Percentiles rank a stretch among this genome's conserved stretches.
These are phyloP conservation scores for Cryptomyrus ogoouensis DNA, from an alignment of 2,113 vertebrate species.

Conservation along the genomic window DNA sequence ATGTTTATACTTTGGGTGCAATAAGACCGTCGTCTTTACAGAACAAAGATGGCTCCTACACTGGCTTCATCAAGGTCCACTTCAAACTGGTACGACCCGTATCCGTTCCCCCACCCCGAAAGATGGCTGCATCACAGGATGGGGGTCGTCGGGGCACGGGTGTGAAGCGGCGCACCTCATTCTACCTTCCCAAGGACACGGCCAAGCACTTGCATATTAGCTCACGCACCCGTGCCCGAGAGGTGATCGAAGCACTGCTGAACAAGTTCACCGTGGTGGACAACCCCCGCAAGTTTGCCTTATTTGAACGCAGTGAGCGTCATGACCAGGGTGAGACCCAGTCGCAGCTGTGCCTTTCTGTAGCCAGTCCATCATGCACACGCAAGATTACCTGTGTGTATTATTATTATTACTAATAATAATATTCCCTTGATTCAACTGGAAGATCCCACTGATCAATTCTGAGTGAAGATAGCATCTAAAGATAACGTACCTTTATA, in stretches of 20 bases:
- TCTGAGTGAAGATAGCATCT: background rate
- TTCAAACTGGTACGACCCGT: conserved; percentile 84
- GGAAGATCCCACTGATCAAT: background rate
- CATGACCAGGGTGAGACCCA: conserved; percentile 74
- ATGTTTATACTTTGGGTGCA: conserved; percentile 3
- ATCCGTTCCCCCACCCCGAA: conserved; percentile 73
- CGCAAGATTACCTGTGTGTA: background rate
- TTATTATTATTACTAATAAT: background rate
- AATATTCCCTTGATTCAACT: background rate
- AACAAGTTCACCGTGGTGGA: conserved; percentile 92
- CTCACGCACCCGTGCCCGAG: conserved; percentile 74
- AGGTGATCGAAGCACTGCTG: conserved; percentile 90
- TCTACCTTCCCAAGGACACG: conserved; percentile 89
- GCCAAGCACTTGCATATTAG: conserved; percentile 89
- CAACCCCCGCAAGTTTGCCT: conserved; percentile 88
- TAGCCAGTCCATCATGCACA: background rate
- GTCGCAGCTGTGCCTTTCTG: background rate
- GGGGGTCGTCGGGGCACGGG: conserved; percentile 45
- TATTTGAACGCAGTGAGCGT: conserved; percentile 81
- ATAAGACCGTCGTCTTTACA: conserved; percentile 39
- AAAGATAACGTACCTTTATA: background rate
- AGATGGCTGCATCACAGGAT: conserved; percentile 51
- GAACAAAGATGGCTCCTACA: conserved; percentile 88
- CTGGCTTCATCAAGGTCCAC: conserved; percentile 95
- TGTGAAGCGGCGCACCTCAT: conserved; percentile 79